A percentile compares a stretch with the other conserved stretches of the same genome.
Conservation (phyloP, 2,797 vertebrate species). For the Mormyrus hasselquistii region DNA sequence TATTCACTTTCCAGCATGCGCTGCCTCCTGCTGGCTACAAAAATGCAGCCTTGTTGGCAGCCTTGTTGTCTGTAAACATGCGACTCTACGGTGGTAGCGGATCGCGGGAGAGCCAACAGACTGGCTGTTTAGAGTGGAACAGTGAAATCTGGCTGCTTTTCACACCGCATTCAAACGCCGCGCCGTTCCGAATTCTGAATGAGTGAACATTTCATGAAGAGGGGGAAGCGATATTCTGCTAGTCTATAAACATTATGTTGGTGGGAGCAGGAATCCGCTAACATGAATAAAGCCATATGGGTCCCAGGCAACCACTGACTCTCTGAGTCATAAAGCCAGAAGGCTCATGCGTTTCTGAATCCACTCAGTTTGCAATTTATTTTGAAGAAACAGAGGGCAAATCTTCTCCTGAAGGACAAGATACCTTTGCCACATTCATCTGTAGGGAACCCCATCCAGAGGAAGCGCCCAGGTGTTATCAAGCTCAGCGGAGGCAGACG, state of each 20-base stretch:
- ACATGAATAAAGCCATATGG: not conserved
- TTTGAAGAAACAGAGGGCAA: conserved; percentile 32
- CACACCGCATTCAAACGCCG: not conserved
- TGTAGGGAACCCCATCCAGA: conserved; percentile 27
- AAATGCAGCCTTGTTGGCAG: not conserved
- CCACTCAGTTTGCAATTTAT: not conserved
- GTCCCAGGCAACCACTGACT: not conserved
- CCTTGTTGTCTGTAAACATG: not conserved
- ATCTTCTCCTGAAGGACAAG: conserved; percentile 40
- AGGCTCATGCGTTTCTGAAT: not conserved
- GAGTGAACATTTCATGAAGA: not conserved
- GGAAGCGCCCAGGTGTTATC: conserved; percentile 29
- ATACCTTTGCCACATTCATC: conserved; percentile 37
- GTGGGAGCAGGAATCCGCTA: not conserved
- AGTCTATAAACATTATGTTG: not conserved
- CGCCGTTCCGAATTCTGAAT: not conserved
- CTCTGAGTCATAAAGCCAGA: not conserved
- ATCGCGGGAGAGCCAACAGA: not conserved
- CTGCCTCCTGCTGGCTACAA: not conserved
- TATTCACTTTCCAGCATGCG: not conserved
- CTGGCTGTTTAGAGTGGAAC: not conserved
- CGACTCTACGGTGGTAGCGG: not conserved
- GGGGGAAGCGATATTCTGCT: not conserved
- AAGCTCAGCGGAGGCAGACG: conserved; percentile 42
- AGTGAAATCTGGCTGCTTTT: not conserved